Evolutionary conservation across 2,797 vertebrate species (phyloP).

Genomic region (Rhynchonycteris naso): DNA sequence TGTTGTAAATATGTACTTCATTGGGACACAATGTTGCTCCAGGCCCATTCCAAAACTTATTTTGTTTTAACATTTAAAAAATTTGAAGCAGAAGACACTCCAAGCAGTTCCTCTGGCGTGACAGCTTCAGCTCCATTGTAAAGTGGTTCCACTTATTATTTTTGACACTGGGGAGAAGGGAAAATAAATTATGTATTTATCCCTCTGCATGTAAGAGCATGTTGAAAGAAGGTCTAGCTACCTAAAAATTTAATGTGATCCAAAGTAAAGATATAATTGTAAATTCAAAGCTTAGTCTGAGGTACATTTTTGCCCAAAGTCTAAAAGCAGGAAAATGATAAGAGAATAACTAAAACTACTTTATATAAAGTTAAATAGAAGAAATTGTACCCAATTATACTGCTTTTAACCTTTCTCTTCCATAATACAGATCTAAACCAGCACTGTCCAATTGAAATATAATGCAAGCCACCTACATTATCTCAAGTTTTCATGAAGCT

Average conservation of each 20-base stretch:
- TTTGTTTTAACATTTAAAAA: not conserved
- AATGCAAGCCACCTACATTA: not conserved
- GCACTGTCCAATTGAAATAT: not conserved
- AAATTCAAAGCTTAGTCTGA: slow-evolving; percentile 13
- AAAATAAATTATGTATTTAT: not conserved
- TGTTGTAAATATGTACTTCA: not conserved
- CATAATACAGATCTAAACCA: not conserved
- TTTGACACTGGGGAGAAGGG: not conserved
- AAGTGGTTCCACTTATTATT: not conserved
- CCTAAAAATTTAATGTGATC: not conserved
- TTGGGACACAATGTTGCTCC: not conserved
- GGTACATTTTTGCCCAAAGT: not conserved
- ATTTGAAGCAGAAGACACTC: not conserved
- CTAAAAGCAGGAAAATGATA: not conserved
- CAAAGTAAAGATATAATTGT: slow-evolving; percentile 32
- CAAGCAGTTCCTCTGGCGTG: not conserved
- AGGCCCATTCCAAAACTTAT: not conserved
- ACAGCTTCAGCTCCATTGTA: not conserved
- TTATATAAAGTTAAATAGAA: not conserved
- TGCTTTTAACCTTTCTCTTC: not conserved
- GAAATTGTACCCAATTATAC: not conserved
- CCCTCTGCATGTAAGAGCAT: not conserved
- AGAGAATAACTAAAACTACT: not conserved
- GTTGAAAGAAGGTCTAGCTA: not conserved
- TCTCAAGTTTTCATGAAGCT: slow-evolving; percentile 10